phyloP scores from a whole-genome alignment of 1,140 invertebrate species.

The Oppia nitens region DNA sequence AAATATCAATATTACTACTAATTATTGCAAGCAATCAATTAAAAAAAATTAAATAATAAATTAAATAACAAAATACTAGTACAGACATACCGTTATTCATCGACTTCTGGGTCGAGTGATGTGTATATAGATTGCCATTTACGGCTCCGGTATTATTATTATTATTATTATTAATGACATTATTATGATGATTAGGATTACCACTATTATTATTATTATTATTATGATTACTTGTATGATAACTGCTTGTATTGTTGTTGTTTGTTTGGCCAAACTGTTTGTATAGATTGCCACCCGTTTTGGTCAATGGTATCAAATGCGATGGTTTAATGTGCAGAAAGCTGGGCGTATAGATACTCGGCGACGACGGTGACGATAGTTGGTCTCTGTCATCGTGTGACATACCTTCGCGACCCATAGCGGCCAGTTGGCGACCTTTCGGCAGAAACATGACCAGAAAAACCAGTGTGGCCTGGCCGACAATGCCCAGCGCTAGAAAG shows the following conservation, averaged over 20 bases:
- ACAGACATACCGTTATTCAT: too few species aligned
- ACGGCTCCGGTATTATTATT: too few species aligned
- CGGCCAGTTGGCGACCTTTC: slow-evolving; percentile 65
- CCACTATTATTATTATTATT: neutral
- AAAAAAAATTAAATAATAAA: too few species aligned
- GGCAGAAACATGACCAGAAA: slow-evolving; percentile 78
- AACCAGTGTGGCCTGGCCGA: slow-evolving; percentile 58
- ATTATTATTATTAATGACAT: too few species aligned
- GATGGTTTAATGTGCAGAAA: slow-evolving; percentile 74
- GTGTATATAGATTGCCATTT: too few species aligned
- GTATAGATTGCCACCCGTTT: neutral
- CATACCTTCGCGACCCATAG: slow-evolving; percentile 55
- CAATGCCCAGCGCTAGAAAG: slow-evolving; percentile 66
- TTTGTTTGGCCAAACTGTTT: neutral
- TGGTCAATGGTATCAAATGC: neutral
- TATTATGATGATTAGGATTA: neutral
- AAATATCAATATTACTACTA: too few species aligned
- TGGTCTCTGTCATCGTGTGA: slow-evolving; percentile 41
- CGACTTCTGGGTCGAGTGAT: too few species aligned
- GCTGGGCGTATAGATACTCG: slow-evolving; percentile 62
- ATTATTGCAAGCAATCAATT: too few species aligned
- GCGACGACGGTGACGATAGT: slow-evolving; percentile 38
- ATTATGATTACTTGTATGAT: neutral
- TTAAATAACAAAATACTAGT: too few species aligned
- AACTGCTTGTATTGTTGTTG: too few species aligned